These are phyloP conservation scores for Meloidogyne exigua DNA, from an alignment of 1,140 invertebrate genomes.

Conservation along the genomic window DNA sequence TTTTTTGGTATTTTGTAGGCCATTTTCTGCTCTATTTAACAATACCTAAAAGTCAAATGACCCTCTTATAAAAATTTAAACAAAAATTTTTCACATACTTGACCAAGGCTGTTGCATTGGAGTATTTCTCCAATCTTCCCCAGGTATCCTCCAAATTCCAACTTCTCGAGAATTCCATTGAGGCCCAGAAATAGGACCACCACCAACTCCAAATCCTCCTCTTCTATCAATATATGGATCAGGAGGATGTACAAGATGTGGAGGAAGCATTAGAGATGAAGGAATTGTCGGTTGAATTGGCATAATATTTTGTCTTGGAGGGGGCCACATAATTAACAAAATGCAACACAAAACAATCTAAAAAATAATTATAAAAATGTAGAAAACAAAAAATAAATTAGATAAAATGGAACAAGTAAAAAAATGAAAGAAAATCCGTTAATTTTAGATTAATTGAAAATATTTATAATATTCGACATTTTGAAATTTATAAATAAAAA, in stretches of 20 bases:
- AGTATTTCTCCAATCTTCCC: background rate
- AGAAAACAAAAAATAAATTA: no score
- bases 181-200: background rate
- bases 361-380: background rate
- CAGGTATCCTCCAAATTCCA: background rate
- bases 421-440: no score
- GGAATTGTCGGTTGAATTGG: background rate
- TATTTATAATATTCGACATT: no score
- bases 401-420: no score
- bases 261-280: background rate
- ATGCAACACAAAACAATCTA: no score
- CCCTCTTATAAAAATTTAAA: background rate
- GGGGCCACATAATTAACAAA: background rate
- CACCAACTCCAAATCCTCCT: background rate
- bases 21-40: no score
- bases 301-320: background rate
- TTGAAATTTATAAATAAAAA: no score
- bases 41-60: no score
- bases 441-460: no score
- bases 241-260: constrained; percentile 2
- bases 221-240: background rate
- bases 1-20: no score
- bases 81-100: background rate
- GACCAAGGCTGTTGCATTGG: constrained; percentile 3
- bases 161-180: constrained; percentile 6